These are phyloP conservation scores for Tinamus guttatus DNA, from an alignment of 2,113 vertebrate species.

Conservation along the genomic window DNA sequence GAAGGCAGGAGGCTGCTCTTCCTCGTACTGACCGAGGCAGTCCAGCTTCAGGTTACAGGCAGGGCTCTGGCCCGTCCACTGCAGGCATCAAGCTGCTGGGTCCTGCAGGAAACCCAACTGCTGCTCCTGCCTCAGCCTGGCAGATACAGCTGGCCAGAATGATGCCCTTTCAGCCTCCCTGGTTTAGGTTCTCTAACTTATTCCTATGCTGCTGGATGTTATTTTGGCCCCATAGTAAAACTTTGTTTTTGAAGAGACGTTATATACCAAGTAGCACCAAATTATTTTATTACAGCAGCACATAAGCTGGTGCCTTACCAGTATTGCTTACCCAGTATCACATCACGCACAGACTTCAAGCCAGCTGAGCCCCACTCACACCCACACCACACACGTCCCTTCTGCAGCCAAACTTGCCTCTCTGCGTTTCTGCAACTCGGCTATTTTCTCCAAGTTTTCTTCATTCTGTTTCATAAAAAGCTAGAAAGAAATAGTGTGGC, in stretches of 20 bases:
- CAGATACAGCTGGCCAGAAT: background rate
- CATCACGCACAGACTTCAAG: background rate
- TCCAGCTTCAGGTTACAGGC: background rate
- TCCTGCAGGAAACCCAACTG: background rate
- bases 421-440: constrained; percentile 21
- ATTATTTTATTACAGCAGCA: background rate
- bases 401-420: constrained; percentile 18
- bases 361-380: background rate
- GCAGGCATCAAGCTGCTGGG: too few species aligned
- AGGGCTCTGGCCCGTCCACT: background rate
- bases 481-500: background rate
- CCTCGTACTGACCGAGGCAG: background rate
- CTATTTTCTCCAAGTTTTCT: background rate
- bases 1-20: background rate
- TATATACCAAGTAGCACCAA: background rate
- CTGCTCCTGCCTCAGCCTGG: background rate
- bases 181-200: background rate
- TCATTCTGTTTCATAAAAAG: constrained; percentile 58
- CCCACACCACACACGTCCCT: background rate
- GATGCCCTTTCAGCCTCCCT: background rate
- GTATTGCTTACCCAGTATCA: background rate
- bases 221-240: background rate
- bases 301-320: background rate
- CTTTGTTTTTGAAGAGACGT: background rate
- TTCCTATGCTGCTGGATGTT: background rate